Evolutionary conservation across 2,888 invertebrate genomes (phyloP), one percentile per base, ranked within the genome.

Genomic region (Melieria omissa): DNA sequence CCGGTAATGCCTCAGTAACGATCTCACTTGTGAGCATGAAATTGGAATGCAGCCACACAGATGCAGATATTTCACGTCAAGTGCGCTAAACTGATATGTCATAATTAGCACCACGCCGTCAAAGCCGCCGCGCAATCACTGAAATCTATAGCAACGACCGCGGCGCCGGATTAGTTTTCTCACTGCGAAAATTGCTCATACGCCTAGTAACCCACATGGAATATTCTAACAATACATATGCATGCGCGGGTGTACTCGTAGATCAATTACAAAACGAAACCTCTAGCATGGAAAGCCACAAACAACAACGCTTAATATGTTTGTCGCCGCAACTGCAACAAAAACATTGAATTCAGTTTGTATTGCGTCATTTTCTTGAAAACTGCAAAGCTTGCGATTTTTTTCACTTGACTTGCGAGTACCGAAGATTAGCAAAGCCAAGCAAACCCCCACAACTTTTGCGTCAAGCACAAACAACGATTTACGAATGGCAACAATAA

Each of bases 121-220:
- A 52, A 52, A 52, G 52, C 29, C 29, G 29, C 29, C 29, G 29
- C 29, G 29, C 29, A 9, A 6, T 5, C 12, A 52, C 52, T 5
- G 14, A 52, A 12, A 52, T 52, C 4, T 8, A 52, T 12, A 5
- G 52, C 14, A 52, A 9, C 52, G 6, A 52, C 4, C 14, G 52
- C 52, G 4, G 52, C 52, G 14, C 8, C 52, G 14, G 52, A 5
- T 52, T 12, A 10, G 8, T 12, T 8, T 49, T 49, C 8, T 12
- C 8, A 10, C 12, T 12, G 49, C 14, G 14, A 14, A 5, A 52
- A 45, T 71, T 61, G 66, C 58, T 69, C 71, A 70, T 73, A 58
- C 58, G 73, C 70, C 75, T 70, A 68, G 73, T 69, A 75, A 72
- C 69, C 73, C 54, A 71, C 54, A 65, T 73, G 49, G 9, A 6